Base-by-base conservation (phyloP, 2,113 vertebrate species). In the Girardinichthys multiradiatus region DNA sequence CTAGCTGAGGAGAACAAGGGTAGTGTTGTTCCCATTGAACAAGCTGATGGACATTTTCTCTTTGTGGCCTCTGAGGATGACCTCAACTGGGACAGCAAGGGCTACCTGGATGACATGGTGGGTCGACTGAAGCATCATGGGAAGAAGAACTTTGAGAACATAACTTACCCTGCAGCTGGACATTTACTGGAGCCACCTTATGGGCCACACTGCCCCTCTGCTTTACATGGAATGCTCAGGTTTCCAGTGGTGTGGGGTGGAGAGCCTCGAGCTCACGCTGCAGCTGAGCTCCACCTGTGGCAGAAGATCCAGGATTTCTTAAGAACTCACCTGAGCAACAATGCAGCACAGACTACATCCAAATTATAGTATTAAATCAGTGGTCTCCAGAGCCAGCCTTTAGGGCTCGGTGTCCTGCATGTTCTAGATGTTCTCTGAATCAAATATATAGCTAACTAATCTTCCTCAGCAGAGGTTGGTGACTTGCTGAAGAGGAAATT, bases 21-120 rank as follows among this genome's bases (percentile, higher is more conserved):
- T 24, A 86, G 80, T 13, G 81, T 92, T 63, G 70, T 96, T 72
- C 95, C 95, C 0, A n/a, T 94, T 15, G 93, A 95, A 80, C 86
- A 6, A 29, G 93, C 94, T 7, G 57, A 1, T 2, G 90, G 90
- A 15, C 90, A 76, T 24, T 92, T 95, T 79, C 94, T 96, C 3
- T 91, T 95, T 26, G 64, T 93, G 15, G 90, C 57, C 0, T 85
- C 93, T 0, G 86, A 90, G 71, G 93, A 95, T 48, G 95, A 95
- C 86, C 87, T 6, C 13, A 93, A 92, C 88, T 95, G 89, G 93
- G 90, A 93, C 77, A 95, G 92, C 73, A 82, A 84, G 8, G 26
- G 75, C 0, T 95, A 82, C 30, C 35, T 88, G 76, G 83, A 1
- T 0, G 54, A 90, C 51, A 78, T 92, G 68, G 87, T 85, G 70